Evolutionary conservation across 2,888 invertebrate genomes (phyloP), one percentile per base, ranked within the genome.

Genomic region (Conistra vaccinii): DNA sequence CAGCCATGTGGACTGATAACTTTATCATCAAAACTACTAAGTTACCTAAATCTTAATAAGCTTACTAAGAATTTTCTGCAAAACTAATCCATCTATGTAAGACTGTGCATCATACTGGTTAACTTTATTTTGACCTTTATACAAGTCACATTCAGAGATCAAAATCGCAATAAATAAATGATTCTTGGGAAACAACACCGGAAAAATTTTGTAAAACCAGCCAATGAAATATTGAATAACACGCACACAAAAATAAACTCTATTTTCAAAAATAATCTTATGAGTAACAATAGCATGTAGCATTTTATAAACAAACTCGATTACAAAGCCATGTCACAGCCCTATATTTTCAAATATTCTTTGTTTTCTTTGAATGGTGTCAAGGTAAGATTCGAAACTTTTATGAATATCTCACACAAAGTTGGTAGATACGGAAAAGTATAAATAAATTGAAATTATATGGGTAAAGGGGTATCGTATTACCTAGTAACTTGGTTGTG

Each of bases 301-400:
- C n/a, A 32, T 69, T 12, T 0, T 77, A 14, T 26, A 14, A 53
- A 53, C 23, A n/a, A 58, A 42, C 53, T 69, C 62, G 42, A 75
- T 66, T 69, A 53, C 60, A 78, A 78, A 74, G 65, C 55, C 73
- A 72, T 70, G 69, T 84, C 80, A 62, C 83, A 78, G 4, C 73
- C 48, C 73, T 73, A 61, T 35, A 73, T 75, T 60, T 66, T 75
- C 23, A 78, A 84, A 75, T 76, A 78, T 78, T 67, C 63, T 73
- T 75, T 76, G 61, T 76, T 78, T 78, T 55, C 66, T 73, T 69
- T 61, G 26, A 70, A 69, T 42, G 51, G 48, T 73, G 63, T 66
- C 75, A 81, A 85, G 86, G 79, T 82, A 79, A 84, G 79, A 79
- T 70, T 4, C 12, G 1, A 51, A 84, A 80, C 70, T 76, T 73